Conservation (phyloP, 2,797 vertebrate genomes). For the Sus cebifrons region DNA sequence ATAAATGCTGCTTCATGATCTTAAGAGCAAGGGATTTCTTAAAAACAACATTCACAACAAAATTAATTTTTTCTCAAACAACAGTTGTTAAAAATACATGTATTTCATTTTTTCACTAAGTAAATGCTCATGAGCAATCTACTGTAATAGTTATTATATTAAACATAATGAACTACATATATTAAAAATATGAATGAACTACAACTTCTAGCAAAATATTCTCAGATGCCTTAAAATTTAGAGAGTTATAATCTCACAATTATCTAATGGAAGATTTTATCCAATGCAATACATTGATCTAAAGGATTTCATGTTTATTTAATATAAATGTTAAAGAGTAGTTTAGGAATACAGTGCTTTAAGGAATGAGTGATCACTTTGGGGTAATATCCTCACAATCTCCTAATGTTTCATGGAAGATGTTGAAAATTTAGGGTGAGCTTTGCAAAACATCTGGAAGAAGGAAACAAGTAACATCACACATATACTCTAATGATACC, state of each 20-base stretch:
- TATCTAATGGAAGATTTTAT: neutral
- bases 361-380: neutral
- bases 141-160: neutral
- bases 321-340: neutral
- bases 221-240: neutral
- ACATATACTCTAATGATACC: neutral
- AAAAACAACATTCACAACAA: conserved; percentile 15
- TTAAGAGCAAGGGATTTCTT: neutral
- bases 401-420: neutral
- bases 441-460: conserved; percentile 39
- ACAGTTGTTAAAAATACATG: neutral
- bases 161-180: neutral
- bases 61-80: neutral
- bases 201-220: neutral
- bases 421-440: neutral
- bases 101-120: conserved; percentile 2
- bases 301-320: neutral
- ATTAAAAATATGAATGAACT: neutral
- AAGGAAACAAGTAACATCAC: neutral
- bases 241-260: neutral
- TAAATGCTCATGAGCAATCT: neutral
- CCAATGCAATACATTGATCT: neutral
- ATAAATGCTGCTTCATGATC: neutral
- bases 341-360: neutral
- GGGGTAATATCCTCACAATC: neutral